Evolutionary conservation across 1,140 invertebrate species (phyloP).

Genomic region (Rhyzopertha dominica): DNA sequence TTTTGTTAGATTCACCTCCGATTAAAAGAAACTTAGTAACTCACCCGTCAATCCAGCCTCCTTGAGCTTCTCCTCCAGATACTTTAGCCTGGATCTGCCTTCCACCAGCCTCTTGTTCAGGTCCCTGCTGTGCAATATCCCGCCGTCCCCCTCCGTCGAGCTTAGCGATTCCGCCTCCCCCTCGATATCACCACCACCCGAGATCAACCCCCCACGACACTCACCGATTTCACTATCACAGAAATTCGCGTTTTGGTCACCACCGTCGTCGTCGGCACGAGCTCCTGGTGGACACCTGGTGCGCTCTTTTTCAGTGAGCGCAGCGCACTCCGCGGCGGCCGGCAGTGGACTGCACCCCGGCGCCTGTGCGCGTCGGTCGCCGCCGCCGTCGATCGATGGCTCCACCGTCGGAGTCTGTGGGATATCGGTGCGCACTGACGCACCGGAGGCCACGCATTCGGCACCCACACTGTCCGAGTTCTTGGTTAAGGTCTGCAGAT

Average conservation of each 20-base stretch:
- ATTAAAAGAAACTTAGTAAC: no score
- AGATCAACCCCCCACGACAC: not conserved
- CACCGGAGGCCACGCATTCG: no score
- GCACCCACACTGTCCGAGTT: no score
- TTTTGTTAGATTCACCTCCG: not conserved
- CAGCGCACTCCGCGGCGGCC: constrained; percentile 34
- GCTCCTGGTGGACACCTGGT: constrained; percentile 12
- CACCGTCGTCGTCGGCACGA: constrained; percentile 1
- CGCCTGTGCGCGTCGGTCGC: constrained; percentile 35
- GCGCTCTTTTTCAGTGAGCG: constrained; percentile 17
- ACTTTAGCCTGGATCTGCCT: constrained; percentile 28
- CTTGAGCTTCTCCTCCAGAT: constrained; percentile 37
- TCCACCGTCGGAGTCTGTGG: no score
- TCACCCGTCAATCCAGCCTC: constrained; percentile 33
- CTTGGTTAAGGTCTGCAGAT: no score
- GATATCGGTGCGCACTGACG: no score
- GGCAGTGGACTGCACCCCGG: constrained; percentile 39
- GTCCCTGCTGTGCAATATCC: constrained; percentile 30
- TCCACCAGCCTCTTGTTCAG: constrained; percentile 32
- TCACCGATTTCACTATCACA: constrained; percentile 7
- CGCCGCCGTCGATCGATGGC: constrained; percentile 38
- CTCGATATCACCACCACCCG: constrained; percentile 5
- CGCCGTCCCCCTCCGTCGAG: not conserved
- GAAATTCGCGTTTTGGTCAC: constrained; percentile 1
- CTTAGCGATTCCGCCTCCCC: not conserved